Base-by-base conservation (phyloP, 2,888 invertebrate species). In the Drosophila antonietae region DNA sequence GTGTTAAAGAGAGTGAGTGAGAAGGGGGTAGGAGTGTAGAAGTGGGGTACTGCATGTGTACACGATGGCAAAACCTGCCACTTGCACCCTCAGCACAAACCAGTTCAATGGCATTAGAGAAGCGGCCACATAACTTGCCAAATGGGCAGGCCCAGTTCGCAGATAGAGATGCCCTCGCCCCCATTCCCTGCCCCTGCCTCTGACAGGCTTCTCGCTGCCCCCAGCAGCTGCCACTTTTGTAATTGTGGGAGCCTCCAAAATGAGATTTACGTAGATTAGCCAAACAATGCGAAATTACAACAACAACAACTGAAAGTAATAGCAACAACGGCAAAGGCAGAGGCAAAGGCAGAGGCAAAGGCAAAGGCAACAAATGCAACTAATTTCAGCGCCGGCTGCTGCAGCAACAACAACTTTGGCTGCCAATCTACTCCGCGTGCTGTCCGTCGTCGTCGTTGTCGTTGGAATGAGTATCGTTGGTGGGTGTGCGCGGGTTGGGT, bases 251-350 rank as follows among this genome's bases (percentile, higher is more conserved):
- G 86, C 87, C 75, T 20, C 85, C 75, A 68, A 83, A 87, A 82
- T 79, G 66, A 88, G 86, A 88, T 86, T 86, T 82, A 81, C 77
- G 68, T 81, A 86, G 86, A 87, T 86, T 88, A 87, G 83, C 82
- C 84, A 86, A 86, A 89, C 88, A 87, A 89, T 81, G 85, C 80
- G 75, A 88, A 87, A 82, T 83, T 83, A 78, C 88, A 81, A 77
- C 81, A 63, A 68, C 68, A 59, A 44, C 64, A 66, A 31, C 71
- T 62, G 2, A 49, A n/a, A 49, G 49, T 49, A 49, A 62, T 51
- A 66, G 41, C 66, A 69, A 37, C 69, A 60, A 39, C 69, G 60
- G 31, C 60, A 41, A 20, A 9, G 5, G 23, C 37, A 8, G 2
- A 8, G 44, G 41, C 41, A n/a, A 7, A 8, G 41, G 41, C 41